These are phyloP conservation scores for Corythoichthys haematopterus DNA, from an alignment of 2,113 vertebrate species.

Conservation along the genomic window DNA sequence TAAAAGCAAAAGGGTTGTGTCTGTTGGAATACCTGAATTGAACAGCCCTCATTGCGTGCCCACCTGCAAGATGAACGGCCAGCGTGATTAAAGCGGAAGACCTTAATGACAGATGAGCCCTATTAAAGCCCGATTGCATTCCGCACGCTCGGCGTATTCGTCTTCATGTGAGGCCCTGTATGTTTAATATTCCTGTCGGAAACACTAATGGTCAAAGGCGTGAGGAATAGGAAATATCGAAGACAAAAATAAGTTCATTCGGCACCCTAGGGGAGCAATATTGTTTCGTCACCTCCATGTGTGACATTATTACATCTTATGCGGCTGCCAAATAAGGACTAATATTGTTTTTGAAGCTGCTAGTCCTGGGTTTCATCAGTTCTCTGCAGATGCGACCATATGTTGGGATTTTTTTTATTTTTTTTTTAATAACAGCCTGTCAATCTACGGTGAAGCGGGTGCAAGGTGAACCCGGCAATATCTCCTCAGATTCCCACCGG, in stretches of 20 bases:
- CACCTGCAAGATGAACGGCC: slow-evolving; percentile 59
- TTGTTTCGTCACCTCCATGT: slow-evolving; percentile 53
- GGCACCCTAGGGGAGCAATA: slow-evolving; percentile 61
- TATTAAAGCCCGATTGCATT: slow-evolving; percentile 69
- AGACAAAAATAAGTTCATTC: slow-evolving; percentile 48
- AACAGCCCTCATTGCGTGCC: slow-evolving; percentile 43
- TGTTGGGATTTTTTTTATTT: slow-evolving; percentile 63
- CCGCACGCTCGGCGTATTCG: slow-evolving; percentile 65
- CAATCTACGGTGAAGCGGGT: slow-evolving; percentile 68
- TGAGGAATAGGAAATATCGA: slow-evolving; percentile 55
- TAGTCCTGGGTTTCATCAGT: slow-evolving; percentile 65
- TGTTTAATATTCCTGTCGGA: slow-evolving; percentile 62
- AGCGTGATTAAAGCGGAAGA: slow-evolving; percentile 61
- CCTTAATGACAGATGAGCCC: slow-evolving; percentile 64
- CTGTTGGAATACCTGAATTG: slow-evolving; percentile 45
- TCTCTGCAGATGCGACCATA: slow-evolving; percentile 69
- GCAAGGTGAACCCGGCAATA: slow-evolving; percentile 64
- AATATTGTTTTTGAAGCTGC: slow-evolving; percentile 70
- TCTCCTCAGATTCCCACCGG: slow-evolving; percentile 52
- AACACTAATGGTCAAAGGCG: slow-evolving; percentile 39
- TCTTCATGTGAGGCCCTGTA: slow-evolving; percentile 49
- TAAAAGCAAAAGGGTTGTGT: slow-evolving; percentile 27
- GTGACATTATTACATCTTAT: slow-evolving; percentile 66
- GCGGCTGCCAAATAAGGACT: slow-evolving; percentile 65
- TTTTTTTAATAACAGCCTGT: slow-evolving; percentile 78